Conservation (phyloP, 2,797 vertebrate species). For the Podargus strigoides region DNA sequence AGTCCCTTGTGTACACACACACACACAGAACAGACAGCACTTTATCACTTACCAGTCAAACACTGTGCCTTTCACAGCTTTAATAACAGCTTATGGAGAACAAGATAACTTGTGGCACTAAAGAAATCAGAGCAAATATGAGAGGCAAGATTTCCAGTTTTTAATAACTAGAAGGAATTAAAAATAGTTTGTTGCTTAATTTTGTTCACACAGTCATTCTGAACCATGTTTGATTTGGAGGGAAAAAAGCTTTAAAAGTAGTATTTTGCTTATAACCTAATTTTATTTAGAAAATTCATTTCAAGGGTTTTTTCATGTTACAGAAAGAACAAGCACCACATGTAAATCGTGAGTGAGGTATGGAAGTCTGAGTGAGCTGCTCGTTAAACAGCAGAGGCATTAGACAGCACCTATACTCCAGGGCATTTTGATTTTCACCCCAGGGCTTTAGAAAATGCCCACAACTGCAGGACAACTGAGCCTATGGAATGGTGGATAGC, state of each 20-base stretch:
- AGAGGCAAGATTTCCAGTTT: not conserved
- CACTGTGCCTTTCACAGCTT: not conserved
- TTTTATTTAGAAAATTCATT: conserved; percentile 61
- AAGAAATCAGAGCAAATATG: not conserved
- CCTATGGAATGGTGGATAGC: not conserved
- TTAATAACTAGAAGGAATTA: not conserved
- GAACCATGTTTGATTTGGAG: not conserved
- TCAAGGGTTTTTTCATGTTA: not conserved
- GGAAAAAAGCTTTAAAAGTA: not conserved
- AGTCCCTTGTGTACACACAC: not conserved
- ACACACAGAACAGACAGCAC: not conserved
- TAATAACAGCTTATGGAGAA: not conserved
- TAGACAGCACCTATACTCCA: conserved; percentile 1
- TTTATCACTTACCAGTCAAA: not conserved
- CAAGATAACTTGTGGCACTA: not conserved
- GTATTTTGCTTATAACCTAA: not conserved
- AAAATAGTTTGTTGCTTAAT: not conserved
- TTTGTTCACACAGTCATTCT: not conserved
- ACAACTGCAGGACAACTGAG: conserved; percentile 10
- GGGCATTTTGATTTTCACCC: not conserved
- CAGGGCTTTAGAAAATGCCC: conserved; percentile 47
- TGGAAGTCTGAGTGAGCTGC: conserved; percentile 3
- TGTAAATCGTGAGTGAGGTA: conserved; percentile 36
- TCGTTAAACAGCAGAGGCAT: conserved; percentile 54
- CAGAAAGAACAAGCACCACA: not conserved